A percentile compares a stretch with the other conserved stretches of the same genome.
Evolutionary conservation across 2,113 vertebrate genomes (phyloP).

Genomic region (Saimiri boliviensis): DNA sequence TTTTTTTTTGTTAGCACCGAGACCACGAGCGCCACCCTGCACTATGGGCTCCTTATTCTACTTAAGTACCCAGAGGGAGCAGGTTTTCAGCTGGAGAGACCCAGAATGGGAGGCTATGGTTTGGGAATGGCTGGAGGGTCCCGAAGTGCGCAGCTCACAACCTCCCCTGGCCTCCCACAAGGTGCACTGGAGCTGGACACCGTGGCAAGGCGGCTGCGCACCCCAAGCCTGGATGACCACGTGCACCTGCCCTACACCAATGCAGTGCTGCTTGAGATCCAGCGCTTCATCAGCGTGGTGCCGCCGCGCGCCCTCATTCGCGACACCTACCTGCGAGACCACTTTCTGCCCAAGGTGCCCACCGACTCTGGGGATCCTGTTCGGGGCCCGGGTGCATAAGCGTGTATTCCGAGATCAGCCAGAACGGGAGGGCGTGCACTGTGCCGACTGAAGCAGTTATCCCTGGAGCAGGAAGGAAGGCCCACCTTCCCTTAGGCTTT

Average conservation of each 20-base stretch:
- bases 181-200: slow-evolving; percentile 52
- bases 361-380: no score
- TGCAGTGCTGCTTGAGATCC: slow-evolving; percentile 7
- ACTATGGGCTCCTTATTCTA: slow-evolving; percentile 83
- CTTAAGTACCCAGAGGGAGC: slow-evolving; percentile 85
- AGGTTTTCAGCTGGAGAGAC: slow-evolving; percentile 60
- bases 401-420: neutral
- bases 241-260: slow-evolving; percentile 21
- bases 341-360: slow-evolving; percentile 52
- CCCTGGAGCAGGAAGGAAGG: neutral
- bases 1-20: slow-evolving; percentile 87
- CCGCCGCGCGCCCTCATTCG: neutral
- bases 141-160: fast-evolving
- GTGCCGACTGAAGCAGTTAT: no score
- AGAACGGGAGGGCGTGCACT: neutral
- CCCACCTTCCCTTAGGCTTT: neutral
- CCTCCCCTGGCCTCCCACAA: neutral
- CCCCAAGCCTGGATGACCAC: neutral
- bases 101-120: neutral
- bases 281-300: slow-evolving; percentile 20
- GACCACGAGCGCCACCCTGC: slow-evolving; percentile 86
- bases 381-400: fast-evolving
- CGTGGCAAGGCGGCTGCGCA: neutral
- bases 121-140: neutral
- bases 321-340: neutral